These are phyloP conservation scores for Argyresthia albistria DNA, from an alignment of 2,888 invertebrate species.

Conservation along the genomic window DNA sequence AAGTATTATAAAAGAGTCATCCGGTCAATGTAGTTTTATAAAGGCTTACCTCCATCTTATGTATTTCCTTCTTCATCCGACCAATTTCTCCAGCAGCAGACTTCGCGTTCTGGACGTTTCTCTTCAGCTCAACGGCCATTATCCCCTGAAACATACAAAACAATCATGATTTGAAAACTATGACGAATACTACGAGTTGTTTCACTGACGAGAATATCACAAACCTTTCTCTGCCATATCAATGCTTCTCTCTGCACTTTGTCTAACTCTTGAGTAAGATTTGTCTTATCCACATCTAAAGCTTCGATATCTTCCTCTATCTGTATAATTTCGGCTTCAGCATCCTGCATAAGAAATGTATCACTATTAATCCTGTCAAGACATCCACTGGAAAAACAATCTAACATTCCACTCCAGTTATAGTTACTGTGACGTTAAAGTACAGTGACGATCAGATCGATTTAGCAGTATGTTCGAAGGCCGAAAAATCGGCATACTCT, in stretches of 20 bases:
- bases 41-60: constrained; percentile 78
- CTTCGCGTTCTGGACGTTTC: constrained; percentile 76
- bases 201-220: background rate
- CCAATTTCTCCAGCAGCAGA: constrained; percentile 80
- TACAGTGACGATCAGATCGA: no score
- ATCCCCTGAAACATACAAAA: constrained; percentile 41
- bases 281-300: constrained; percentile 76
- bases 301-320: constrained; percentile 78
- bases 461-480: no score
- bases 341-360: constrained; percentile 57
- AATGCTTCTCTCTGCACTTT: constrained; percentile 77
- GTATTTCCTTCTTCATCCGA: constrained; percentile 85
- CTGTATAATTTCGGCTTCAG: constrained; percentile 77
- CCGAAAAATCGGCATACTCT: no score
- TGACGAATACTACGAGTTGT: background rate
- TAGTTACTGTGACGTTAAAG: no score
- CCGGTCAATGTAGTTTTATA: no score
- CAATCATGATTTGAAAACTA: background rate
- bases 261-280: constrained; percentile 75
- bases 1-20: no score
- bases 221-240: constrained; percentile 87
- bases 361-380: background rate
- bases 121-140: constrained; percentile 80
- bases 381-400: no score
- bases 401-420: no score